These are phyloP conservation scores for Tetranychus truncatus DNA, from an alignment of 2,888 invertebrate genomes.

Conservation along the genomic window DNA sequence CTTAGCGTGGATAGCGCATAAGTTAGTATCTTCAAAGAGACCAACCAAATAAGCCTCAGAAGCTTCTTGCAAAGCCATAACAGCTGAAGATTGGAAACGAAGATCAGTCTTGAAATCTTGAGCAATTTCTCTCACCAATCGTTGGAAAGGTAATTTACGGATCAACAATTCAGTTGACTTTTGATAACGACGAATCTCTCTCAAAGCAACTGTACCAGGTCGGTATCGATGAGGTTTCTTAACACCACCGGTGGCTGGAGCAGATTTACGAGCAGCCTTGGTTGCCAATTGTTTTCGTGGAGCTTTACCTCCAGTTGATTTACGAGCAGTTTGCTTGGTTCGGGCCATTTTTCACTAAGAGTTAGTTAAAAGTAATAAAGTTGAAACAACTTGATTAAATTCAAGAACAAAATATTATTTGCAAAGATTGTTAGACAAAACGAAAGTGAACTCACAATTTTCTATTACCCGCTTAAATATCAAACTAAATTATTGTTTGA, in stretches of 20 bases:
- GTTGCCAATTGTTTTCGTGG: slow-evolving; percentile 82
- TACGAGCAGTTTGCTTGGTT: slow-evolving; percentile 93
- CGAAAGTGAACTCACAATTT: too few relatives aligned
- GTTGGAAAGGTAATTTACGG: slow-evolving; percentile 86
- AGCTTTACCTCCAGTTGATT: slow-evolving; percentile 90
- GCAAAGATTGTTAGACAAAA: not conserved
- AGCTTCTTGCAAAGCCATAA: slow-evolving; percentile 51
- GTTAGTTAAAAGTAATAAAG: not conserved
- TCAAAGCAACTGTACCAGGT: slow-evolving; percentile 85
- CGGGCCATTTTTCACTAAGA: slow-evolving; percentile 52
- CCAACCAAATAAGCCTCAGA: slow-evolving; percentile 80
- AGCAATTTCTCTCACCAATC: slow-evolving; percentile 86
- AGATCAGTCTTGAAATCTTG: slow-evolving; percentile 92
- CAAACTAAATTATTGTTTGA: too few relatives aligned
- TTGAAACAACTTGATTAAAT: not conserved
- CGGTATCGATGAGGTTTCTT: slow-evolving; percentile 92
- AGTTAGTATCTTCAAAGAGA: slow-evolving; percentile 88
- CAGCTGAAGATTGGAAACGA: slow-evolving; percentile 85
- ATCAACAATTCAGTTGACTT: slow-evolving; percentile 87
- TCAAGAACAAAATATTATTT: not conserved
- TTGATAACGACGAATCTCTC: slow-evolving; percentile 92
- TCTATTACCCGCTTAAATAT: too few relatives aligned
- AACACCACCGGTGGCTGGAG: slow-evolving; percentile 81
- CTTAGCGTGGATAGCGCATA: slow-evolving; percentile 93
- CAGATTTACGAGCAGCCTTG: slow-evolving; percentile 83